Evolutionary conservation across 2,888 invertebrate species (phyloP), one percentile per base, ranked within the genome.

Genomic region (Idaea biselata): DNA sequence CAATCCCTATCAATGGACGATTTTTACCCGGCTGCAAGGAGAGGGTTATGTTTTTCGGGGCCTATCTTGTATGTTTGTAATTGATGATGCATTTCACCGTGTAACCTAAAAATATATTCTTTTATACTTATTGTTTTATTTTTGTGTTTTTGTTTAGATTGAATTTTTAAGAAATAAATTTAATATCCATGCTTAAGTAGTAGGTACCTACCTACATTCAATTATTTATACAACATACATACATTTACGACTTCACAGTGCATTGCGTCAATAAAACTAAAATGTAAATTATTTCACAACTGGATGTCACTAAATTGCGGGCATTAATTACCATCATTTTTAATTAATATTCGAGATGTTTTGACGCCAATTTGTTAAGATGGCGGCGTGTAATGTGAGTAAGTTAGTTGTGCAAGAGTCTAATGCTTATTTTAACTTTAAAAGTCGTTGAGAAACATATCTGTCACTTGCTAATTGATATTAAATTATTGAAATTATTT

Each of bases 221-320:
- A 25, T 25, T 14, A 33, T 33, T 33, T 3, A 44, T 44, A 44
- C 44, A 44, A 64, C 68, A 69, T 70, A 72, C 67, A 70, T 68
- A 62, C 60, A 61, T 69, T 71, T 67, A 70, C 59, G 62, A 62
- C 69, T 75, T 81, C 75, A 81, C 76, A 77, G 75, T 68, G 65
- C 72, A 76, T 81, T 81, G 80, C 76, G 79, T 60, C 73, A 68
- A 72, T 81, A 79, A 81, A 81, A 79, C 71, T 63, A 58, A n/a
- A 62, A 63, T 73, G 78, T 76, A 67, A 75, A 75, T 76, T 68
- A 79, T 79, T 77, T 75, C 72, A 69, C 72, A 72, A 72, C 75
- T 79, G 77, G 73, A 77, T 81, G 75, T 78, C 78, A 77, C 70
- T 75, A 65, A 64, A 72, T 73, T 72, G 62, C 44, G 44, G 44